Evolutionary conservation across 35 echinoderm and acorn worm species (phyloP).

Genomic region (Ptychodera flava): DNA sequence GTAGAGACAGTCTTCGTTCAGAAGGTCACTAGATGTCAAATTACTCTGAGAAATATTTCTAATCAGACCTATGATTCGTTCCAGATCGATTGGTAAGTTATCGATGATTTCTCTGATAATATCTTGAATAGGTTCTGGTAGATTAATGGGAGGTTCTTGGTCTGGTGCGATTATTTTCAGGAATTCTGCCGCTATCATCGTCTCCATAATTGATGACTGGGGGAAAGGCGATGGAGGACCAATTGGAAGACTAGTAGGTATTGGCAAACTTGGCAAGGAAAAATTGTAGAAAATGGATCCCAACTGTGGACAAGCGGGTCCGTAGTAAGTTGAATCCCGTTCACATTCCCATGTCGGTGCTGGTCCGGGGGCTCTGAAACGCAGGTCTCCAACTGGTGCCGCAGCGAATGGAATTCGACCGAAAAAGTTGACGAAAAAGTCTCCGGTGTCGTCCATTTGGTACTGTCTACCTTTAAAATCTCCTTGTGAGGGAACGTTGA

Average conservation of each 20-base stretch:
- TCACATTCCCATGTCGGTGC: neutral
- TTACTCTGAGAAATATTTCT: neutral
- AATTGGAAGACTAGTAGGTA: neutral
- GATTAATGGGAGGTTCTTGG: neutral
- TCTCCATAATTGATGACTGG: neutral
- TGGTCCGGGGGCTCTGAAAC: neutral
- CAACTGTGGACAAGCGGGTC: neutral
- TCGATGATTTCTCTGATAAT: neutral
- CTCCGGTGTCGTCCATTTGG: neutral
- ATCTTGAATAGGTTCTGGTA: neutral
- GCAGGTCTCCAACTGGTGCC: neutral
- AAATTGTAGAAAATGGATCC: neutral
- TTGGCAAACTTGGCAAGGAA: neutral
- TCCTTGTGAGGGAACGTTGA: neutral
- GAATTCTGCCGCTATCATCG: neutral
- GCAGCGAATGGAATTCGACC: neutral
- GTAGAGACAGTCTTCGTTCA: neutral
- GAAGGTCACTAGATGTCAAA: neutral
- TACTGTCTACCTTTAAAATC: neutral
- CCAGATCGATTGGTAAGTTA: neutral
- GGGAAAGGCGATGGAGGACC: neutral
- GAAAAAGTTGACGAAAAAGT: neutral
- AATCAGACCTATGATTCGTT: neutral
- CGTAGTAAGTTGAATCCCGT: neutral
- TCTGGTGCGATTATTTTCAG: neutral